Evolutionary conservation across 2,113 vertebrate species (phyloP), one percentile per base, ranked within the genome.

Genomic region (Tursiops truncatus): DNA sequence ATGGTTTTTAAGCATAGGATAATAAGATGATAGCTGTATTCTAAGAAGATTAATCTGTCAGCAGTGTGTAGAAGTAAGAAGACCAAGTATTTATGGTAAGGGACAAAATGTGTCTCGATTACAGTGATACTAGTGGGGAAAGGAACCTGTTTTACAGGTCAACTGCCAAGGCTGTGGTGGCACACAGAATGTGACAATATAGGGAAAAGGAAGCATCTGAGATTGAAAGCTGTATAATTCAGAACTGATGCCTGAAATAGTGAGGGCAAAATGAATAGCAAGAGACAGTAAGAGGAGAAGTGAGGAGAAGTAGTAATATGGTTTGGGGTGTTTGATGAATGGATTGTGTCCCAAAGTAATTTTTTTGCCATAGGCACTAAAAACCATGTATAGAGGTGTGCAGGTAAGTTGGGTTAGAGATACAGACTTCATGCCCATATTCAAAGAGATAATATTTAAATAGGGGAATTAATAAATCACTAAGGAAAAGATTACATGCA

Each of bases 1-100:
- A 96, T 95, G 68, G 94, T 87, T 97, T 96, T 94, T 89, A 95
- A 97, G 89, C 95, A 83, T 91, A 96, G 63, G 91, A 97, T 97
- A 97, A 97, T 97, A 96, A 95, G 96, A 91, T 96, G 87, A 97
- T 97, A 96, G 73, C 85, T 65, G 31, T 96, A 83, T 95, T 94
- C 74, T 92, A 86, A 89, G 62, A 89, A 97, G 96, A 97, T 97
- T 92, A 97, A 97, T 96, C 79, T 95, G 94, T 93, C 79, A 96
- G 79, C 47, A 60, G 28, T 71, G 14, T 87, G 63, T 71, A 74
- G 89, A 94, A 88, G 58, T 79, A 44, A 81, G 91, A 89, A 84
- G 77, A 84, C 41, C 44, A 71, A 28, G 31, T 47, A 89, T 95
- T 97, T 94, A 73, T 95, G 89, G 82, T 93, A 92, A 91, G 56